Percentiles rank a stretch among this genome's conserved stretches.
These are phyloP conservation scores for Acronicta leporina DNA, from an alignment of 2,888 invertebrate species.

Conservation along the genomic window DNA sequence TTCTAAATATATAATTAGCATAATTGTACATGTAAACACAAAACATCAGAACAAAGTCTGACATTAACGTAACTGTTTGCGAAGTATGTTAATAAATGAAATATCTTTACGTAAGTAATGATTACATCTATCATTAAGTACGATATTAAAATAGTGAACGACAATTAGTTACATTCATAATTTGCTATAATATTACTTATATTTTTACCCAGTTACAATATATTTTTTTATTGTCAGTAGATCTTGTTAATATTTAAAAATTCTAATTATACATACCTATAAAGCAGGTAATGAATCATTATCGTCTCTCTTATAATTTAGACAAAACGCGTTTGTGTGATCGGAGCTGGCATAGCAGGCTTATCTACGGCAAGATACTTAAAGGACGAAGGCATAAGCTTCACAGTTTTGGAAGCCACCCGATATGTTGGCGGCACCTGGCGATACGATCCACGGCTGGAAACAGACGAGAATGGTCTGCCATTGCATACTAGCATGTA, in stretches of 20 bases:
- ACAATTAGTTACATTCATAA: too few relatives aligned
- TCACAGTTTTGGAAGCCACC: conserved; percentile 80
- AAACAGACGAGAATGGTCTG: conserved; percentile 87
- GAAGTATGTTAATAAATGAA: conserved; percentile 27
- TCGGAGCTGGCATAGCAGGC: conserved; percentile 83
- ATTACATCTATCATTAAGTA: too few relatives aligned
- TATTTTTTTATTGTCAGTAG: too few relatives aligned
- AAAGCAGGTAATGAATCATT: too few relatives aligned
- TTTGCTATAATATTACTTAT: too few relatives aligned
- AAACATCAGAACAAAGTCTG: conserved; percentile 20
- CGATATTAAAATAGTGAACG: too few relatives aligned
- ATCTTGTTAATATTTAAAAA: too few relatives aligned
- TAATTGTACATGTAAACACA: too few relatives aligned
- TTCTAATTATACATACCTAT: too few relatives aligned
- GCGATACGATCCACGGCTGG: conserved; percentile 84
- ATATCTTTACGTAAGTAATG: background rate
- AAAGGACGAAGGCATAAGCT: conserved; percentile 75
- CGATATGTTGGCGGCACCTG: conserved; percentile 82
- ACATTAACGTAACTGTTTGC: conserved; percentile 45
- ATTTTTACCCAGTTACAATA: too few relatives aligned
- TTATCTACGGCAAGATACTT: conserved; percentile 78
- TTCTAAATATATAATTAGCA: too few relatives aligned
- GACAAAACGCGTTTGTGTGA: conserved; percentile 75
- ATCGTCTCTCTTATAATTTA: conserved; percentile 32
- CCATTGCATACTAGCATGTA: conserved; percentile 92